Conservation (phyloP, 2,888 invertebrate genomes). For the Corythucha ciliata region DNA sequence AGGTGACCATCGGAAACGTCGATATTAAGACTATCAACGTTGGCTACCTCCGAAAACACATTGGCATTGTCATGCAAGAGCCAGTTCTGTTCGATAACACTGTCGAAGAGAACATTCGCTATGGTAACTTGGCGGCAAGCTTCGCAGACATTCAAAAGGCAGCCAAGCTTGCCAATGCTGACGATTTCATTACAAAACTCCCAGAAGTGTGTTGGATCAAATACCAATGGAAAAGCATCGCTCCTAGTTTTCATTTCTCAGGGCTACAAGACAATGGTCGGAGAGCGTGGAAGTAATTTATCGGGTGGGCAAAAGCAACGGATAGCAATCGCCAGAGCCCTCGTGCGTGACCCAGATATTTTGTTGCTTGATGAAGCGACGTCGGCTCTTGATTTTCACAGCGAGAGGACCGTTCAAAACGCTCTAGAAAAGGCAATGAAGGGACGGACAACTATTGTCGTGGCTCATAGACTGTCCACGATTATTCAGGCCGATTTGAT, state of each 20-base stretch:
- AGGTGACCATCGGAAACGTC: slow-evolving; percentile 55
- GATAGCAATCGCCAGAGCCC: slow-evolving; percentile 79
- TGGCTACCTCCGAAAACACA: slow-evolving; percentile 63
- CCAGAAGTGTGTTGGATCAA: slow-evolving; percentile 19
- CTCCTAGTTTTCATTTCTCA: slow-evolving; percentile 40
- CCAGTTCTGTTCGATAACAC: slow-evolving; percentile 57
- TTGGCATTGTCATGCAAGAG: slow-evolving; percentile 86
- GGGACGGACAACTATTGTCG: too few relatives aligned
- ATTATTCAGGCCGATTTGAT: too few relatives aligned
- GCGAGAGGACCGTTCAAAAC: slow-evolving; percentile 75
- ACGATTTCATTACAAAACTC: slow-evolving; percentile 42
- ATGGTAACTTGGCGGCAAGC: slow-evolving; percentile 42
- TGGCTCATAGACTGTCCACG: too few relatives aligned
- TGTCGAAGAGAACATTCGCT: slow-evolving; percentile 51
- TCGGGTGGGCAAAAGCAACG: slow-evolving; percentile 84
- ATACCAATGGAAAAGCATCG: too few relatives aligned
- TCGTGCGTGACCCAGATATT: slow-evolving; percentile 69
- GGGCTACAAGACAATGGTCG: slow-evolving; percentile 73
- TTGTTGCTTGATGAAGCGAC: slow-evolving; percentile 78
- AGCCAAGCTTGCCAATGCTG: slow-evolving; percentile 42
- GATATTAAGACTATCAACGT: slow-evolving; percentile 64
- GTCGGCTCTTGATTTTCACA: slow-evolving; percentile 74
- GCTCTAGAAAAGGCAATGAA: too few relatives aligned
- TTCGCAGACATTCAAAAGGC: slow-evolving; percentile 41
- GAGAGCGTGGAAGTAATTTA: too few relatives aligned